A percentile compares a stretch with the other conserved stretches of the same genome.
phyloP scores from a whole-genome alignment of 2,888 invertebrate genomes.

The Amitus sp. region DNA sequence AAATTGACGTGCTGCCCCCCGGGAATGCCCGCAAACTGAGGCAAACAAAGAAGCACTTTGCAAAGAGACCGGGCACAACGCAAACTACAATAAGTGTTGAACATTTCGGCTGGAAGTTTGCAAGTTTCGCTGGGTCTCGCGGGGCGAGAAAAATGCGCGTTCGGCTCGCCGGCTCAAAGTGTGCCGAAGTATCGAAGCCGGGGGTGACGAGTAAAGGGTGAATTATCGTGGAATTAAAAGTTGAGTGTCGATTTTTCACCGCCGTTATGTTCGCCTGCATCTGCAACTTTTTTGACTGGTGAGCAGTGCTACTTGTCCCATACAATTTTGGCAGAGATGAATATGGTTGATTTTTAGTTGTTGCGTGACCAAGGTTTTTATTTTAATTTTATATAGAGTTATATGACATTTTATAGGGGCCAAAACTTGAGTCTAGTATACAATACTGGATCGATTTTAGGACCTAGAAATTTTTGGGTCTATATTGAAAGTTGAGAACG shows the following conservation, averaged over 20 bases:
- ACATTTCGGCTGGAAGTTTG: neutral
- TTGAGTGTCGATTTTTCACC: neutral
- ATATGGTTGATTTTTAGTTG: neutral
- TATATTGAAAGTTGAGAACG: too few species aligned
- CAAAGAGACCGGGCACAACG: neutral
- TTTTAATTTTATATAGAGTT: too few species aligned
- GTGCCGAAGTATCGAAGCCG: neutral
- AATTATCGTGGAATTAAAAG: slow-evolving; percentile 1
- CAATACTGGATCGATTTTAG: too few species aligned
- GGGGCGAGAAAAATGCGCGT: neutral
- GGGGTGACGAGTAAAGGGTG: neutral
- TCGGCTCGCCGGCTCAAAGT: neutral
- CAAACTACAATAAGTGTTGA: neutral
- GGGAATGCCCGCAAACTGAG: slow-evolving; percentile 11
- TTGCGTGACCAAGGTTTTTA: too few species aligned
- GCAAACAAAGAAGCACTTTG: slow-evolving; percentile 9
- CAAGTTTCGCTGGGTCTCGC: neutral
- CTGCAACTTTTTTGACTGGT: slow-evolving; percentile 74
- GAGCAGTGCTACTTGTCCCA: slow-evolving; percentile 53
- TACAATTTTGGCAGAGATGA: neutral
- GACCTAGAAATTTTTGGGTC: too few species aligned
- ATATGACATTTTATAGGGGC: too few species aligned
- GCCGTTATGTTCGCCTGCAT: slow-evolving; percentile 72
- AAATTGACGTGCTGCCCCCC: too few species aligned
- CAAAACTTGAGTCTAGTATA: too few species aligned